phyloP scores from a whole-genome alignment of 2,113 vertebrate species.

The Antennarius striatus region DNA sequence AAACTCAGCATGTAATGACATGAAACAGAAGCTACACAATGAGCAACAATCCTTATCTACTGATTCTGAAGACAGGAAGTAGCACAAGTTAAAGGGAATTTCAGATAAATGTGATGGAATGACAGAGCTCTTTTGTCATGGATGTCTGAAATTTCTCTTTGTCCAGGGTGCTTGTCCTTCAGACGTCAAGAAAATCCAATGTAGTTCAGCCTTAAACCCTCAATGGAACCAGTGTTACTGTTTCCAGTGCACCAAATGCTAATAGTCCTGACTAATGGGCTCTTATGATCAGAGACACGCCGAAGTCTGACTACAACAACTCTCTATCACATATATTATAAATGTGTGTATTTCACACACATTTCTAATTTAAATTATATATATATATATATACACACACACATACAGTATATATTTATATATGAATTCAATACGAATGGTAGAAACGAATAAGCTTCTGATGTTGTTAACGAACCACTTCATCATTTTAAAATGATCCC shows the following conservation, averaged over 20 bases:
- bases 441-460: neutral
- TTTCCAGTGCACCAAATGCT: slow-evolving; percentile 6
- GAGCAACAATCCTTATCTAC: neutral
- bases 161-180: slow-evolving; percentile 13
- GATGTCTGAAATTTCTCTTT: slow-evolving; percentile 18
- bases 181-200: slow-evolving; percentile 57
- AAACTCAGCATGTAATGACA: neutral
- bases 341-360: too few species aligned
- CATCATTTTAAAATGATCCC: neutral
- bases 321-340: neutral
- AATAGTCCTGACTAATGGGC: slow-evolving; percentile 28
- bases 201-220: slow-evolving; percentile 47
- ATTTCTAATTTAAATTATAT: too few species aligned
- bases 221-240: slow-evolving; percentile 34
- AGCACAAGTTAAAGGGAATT: neutral
- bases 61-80: neutral
- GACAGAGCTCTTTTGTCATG: slow-evolving; percentile 5
- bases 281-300: neutral
- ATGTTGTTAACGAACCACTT: neutral
- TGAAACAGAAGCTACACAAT: neutral
- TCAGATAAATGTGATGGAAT: neutral
- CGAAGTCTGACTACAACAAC: slow-evolving; percentile 1
- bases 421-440: too few species aligned
- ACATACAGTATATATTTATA: too few species aligned
- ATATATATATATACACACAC: too few species aligned